phyloP scores from a whole-genome alignment of 2,797 vertebrate genomes.

The Scolopax bukidnonensis region DNA sequence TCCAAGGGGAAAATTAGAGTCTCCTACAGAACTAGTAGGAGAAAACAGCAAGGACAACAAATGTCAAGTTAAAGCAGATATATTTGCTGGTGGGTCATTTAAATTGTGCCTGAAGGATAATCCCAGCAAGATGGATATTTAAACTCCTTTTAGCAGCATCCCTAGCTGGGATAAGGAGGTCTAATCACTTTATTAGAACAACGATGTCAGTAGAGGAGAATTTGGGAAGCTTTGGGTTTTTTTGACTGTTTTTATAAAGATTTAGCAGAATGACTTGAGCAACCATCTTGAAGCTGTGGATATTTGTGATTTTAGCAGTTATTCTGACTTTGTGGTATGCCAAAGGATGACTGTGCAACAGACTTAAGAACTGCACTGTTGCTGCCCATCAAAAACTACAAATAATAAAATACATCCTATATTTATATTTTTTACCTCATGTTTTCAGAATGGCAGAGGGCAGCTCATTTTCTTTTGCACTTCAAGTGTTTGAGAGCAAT shows the following conservation, averaged over 20 bases:
- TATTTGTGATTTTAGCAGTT: conserved; percentile 38
- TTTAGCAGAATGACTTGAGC: not conserved
- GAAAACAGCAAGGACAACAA: conserved; percentile 73
- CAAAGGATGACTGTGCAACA: conserved; percentile 4
- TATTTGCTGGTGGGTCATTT: conserved; percentile 71
- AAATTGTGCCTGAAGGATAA: conserved; percentile 66
- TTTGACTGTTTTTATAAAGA: conserved; percentile 4
- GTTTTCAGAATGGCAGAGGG: not conserved
- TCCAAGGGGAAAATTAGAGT: conserved; percentile 16
- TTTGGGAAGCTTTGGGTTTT: not conserved
- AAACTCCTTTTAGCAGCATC: conserved; percentile 62
- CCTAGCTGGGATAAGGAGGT: conserved; percentile 63
- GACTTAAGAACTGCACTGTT: not conserved
- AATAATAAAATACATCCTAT: not conserved
- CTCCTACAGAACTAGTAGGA: not conserved
- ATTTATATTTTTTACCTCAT: not conserved
- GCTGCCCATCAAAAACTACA: not conserved
- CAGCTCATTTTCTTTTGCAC: not conserved
- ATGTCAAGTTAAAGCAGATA: conserved; percentile 72
- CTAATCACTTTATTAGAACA: conserved; percentile 72
- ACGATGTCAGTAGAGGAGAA: conserved; percentile 54
- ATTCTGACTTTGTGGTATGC: not conserved
- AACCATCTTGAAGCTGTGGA: not conserved
- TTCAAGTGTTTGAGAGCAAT: not conserved
- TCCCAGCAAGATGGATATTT: conserved; percentile 74